Evolutionary conservation across 2,888 invertebrate genomes (phyloP).

Genomic region (Marronus borbonicus): DNA sequence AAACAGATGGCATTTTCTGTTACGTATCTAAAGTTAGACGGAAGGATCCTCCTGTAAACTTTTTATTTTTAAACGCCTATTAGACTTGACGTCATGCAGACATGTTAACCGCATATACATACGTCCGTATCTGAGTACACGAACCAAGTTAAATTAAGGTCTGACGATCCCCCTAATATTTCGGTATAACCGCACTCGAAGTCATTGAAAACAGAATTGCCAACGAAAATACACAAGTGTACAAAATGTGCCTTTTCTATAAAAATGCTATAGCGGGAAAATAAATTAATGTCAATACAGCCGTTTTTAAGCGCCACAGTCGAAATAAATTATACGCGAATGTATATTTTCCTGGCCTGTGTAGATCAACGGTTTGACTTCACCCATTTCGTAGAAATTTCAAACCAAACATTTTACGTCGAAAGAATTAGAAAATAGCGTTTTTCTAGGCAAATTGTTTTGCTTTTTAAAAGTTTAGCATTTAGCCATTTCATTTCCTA

Average conservation of each 20-base stretch:
- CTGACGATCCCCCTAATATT: slow-evolving; percentile 40
- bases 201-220: slow-evolving; percentile 36
- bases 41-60: slow-evolving; percentile 34
- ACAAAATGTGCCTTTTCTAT: not conserved
- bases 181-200: slow-evolving; percentile 35
- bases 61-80: slow-evolving; percentile 44
- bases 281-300: slow-evolving; percentile 16
- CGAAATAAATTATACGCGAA: slow-evolving; percentile 17
- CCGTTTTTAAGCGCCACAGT: slow-evolving; percentile 27
- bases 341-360: slow-evolving; percentile 14
- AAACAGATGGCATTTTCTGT: slow-evolving; percentile 35
- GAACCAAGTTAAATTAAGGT: slow-evolving; percentile 41
- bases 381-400: slow-evolving; percentile 13
- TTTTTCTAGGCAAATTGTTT: not conserved
- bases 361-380: not conserved
- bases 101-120: not conserved
- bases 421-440: not conserved
- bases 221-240: slow-evolving; percentile 32
- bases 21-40: slow-evolving; percentile 25
- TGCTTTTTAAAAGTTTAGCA: not conserved
- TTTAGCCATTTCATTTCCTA: not conserved
- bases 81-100: slow-evolving; percentile 41
- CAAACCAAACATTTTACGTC: too few relatives aligned
- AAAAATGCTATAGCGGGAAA: slow-evolving; percentile 3
- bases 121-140: not conserved